Evolutionary conservation across 2,113 vertebrate genomes (phyloP).

Genomic region (Martes martes): DNA sequence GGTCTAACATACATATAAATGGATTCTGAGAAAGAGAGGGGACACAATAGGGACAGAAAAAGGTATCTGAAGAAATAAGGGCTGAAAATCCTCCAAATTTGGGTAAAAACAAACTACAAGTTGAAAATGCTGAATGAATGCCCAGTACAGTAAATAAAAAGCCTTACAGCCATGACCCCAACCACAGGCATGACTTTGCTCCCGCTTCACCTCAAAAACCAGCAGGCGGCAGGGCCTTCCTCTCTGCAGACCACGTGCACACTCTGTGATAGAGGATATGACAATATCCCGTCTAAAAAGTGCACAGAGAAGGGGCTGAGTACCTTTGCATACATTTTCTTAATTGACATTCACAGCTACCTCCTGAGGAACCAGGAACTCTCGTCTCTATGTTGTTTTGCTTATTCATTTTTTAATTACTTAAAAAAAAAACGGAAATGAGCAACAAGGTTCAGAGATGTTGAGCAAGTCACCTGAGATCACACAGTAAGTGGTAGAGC

Average conservation of each 20-base stretch:
- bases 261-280: not conserved
- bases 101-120: not conserved
- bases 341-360: not conserved
- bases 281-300: too few species aligned
- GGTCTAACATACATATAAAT: not conserved
- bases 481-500: accelerated
- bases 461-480: not conserved
- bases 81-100: not conserved
- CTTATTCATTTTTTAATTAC: not conserved
- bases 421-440: not conserved
- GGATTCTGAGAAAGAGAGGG: not conserved
- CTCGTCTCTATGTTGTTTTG: not conserved
- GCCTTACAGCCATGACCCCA: not conserved
- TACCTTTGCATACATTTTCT: not conserved
- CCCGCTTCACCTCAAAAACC: not conserved
- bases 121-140: not conserved
- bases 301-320: too few species aligned
- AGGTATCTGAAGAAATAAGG: not conserved
- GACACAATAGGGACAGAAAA: not conserved
- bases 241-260: not conserved
- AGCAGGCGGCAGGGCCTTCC: not conserved
- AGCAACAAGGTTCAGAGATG: not conserved
- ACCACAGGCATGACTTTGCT: not conserved
- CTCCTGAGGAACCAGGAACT: not conserved
- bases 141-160: not conserved